phyloP scores from a whole-genome alignment of 2,888 invertebrate species.

The Diarsia brunnea region DNA sequence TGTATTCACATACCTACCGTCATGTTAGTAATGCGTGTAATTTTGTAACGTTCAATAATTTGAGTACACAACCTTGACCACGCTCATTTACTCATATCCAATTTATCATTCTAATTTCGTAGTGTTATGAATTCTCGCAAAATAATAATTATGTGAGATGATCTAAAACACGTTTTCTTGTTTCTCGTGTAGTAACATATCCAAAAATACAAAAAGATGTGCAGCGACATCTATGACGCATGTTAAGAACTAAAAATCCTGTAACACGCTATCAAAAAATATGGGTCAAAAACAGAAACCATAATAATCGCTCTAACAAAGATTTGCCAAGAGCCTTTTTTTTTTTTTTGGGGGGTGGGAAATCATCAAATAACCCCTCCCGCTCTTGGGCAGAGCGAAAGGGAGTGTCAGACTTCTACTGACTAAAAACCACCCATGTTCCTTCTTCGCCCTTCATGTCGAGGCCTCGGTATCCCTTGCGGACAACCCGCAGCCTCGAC shows the following conservation, averaged over 20 bases:
- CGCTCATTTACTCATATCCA: constrained; percentile 22
- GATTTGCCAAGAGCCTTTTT: neutral
- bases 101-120: constrained; percentile 49
- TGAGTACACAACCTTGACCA: constrained; percentile 28
- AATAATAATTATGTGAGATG: constrained; percentile 13
- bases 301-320: neutral
- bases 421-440: no score
- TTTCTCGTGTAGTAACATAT: neutral
- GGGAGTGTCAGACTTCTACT: no score
- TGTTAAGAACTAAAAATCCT: neutral
- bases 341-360: no score
- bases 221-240: neutral
- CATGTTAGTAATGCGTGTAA: constrained; percentile 22
- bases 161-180: constrained; percentile 1
- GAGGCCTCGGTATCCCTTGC: no score
- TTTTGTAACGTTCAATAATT: constrained; percentile 39
- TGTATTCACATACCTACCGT: constrained; percentile 15
- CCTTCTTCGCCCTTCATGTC: no score
- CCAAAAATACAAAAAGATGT: neutral
- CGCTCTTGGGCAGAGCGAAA: no score
- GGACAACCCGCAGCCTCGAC: no score
- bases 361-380: no score
- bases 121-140: constrained; percentile 17
- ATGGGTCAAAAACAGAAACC: neutral
- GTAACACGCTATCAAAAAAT: neutral